Evolutionary conservation across 2,888 invertebrate species (phyloP).

Genomic region (Apodemia duryi): DNA sequence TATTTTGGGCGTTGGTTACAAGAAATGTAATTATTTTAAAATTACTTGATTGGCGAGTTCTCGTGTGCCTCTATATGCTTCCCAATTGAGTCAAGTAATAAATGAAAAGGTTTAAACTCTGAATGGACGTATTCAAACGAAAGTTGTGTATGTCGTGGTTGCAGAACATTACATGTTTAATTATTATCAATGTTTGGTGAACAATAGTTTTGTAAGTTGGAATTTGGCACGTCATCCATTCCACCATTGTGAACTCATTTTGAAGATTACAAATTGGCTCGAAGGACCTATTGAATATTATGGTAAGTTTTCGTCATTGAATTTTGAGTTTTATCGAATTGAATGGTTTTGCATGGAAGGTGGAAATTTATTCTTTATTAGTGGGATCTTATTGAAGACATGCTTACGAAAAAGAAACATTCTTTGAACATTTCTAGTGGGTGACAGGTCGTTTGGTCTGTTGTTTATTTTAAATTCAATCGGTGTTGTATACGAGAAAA

Average conservation of each 20-base stretch:
- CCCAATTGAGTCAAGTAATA: neutral
- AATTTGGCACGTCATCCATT: neutral
- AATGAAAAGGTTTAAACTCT: neutral
- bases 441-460: conserved; percentile 17
- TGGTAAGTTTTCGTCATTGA: conserved; percentile 36
- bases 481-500: neutral
- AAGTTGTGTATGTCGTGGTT: neutral
- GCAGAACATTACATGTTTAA: neutral
- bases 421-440: conserved; percentile 1
- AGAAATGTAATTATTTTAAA: neutral
- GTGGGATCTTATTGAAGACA: conserved; percentile 6
- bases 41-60: neutral
- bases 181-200: neutral
- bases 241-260: neutral
- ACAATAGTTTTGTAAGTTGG: neutral
- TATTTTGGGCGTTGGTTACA: neutral
- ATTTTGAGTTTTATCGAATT: conserved; percentile 32
- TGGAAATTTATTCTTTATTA: conserved; percentile 13
- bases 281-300: conserved; percentile 20
- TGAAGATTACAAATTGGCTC: conserved; percentile 20
- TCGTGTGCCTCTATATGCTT: neutral
- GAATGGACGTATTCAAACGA: neutral
- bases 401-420: neutral
- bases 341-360: conserved; percentile 30
- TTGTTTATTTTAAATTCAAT: conserved; percentile 16